Conservation (phyloP, 1,140 invertebrate species). For the Thaumatotibia leucotreta region DNA sequence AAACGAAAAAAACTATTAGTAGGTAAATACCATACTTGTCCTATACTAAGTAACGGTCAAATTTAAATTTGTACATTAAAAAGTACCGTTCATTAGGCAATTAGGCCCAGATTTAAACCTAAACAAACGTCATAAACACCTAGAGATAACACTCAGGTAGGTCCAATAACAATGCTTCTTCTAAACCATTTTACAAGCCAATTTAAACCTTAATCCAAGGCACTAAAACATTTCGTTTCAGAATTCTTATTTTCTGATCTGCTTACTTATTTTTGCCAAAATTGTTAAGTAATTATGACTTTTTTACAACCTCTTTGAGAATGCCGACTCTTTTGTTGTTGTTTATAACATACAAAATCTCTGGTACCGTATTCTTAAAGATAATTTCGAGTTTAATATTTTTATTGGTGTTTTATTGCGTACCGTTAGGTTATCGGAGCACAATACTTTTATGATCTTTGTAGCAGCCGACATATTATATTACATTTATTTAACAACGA, state of each 20-base stretch:
- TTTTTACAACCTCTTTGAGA: slow-evolving; percentile 32
- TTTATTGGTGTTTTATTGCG: slow-evolving; percentile 23
- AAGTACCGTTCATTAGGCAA: not conserved
- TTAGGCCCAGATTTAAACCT: not conserved
- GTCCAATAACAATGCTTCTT: not conserved
- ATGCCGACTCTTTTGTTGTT: slow-evolving; percentile 28
- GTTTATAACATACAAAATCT: slow-evolving; percentile 26
- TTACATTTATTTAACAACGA: too few species aligned
- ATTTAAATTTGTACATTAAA: not conserved
- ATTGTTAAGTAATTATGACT: slow-evolving; percentile 30
- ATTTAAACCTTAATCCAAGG: slow-evolving; percentile 14
- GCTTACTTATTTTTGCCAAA: slow-evolving; percentile 20
- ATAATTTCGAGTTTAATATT: slow-evolving; percentile 20
- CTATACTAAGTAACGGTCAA: not conserved
- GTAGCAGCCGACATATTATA: not conserved
- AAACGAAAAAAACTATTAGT: too few species aligned
- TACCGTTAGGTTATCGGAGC: slow-evolving; percentile 23
- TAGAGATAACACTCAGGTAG: slow-evolving; percentile 4
- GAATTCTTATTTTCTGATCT: not conserved
- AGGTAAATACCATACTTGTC: not conserved
- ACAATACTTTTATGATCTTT: not conserved
- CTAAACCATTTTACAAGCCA: not conserved
- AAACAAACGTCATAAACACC: slow-evolving; percentile 6
- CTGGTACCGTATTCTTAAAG: slow-evolving; percentile 15
- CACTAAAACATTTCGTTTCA: not conserved